These are phyloP conservation scores for Magallana gigas DNA, from an alignment of 1,140 invertebrate genomes.

Conservation along the genomic window DNA sequence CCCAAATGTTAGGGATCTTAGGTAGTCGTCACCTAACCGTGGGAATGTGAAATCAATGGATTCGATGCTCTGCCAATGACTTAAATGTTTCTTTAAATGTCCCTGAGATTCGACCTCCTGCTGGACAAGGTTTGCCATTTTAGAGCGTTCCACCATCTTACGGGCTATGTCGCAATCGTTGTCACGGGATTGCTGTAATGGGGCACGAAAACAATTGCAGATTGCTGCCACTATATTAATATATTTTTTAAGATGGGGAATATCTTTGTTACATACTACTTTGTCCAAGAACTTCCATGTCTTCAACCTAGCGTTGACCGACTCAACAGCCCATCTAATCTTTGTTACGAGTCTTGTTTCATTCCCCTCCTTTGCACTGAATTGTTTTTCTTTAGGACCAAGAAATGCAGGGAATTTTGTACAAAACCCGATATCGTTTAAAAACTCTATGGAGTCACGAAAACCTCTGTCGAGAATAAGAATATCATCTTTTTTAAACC, in stretches of 20 bases:
- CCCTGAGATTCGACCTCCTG: too few relatives aligned
- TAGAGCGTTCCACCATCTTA: too few relatives aligned
- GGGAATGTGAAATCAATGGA: too few relatives aligned
- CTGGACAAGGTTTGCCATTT: too few relatives aligned
- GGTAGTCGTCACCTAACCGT: too few relatives aligned
- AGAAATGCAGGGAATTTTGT: background rate
- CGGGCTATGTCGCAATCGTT: too few relatives aligned
- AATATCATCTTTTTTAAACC: background rate
- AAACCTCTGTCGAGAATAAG: background rate
- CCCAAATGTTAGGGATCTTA: too few relatives aligned
- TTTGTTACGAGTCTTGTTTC: background rate
- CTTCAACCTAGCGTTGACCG: constrained; percentile 1
- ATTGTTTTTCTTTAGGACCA: background rate
- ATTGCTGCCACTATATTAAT: background rate
- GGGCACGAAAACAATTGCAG: too few relatives aligned
- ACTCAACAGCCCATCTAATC: constrained; percentile 6
- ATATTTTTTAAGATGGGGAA: constrained; percentile 29
- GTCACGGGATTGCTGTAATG: too few relatives aligned
- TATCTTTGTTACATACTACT: background rate
- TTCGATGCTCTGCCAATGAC: too few relatives aligned
- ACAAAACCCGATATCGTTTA: background rate
- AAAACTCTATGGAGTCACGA: background rate
- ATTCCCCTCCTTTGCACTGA: background rate
- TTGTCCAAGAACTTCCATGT: constrained; percentile 1
- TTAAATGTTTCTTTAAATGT: too few relatives aligned